Percentiles rank a stretch among this genome's conserved stretches.
Evolutionary conservation across 2,797 vertebrate species (phyloP).

Genomic region (Bovichtus variegatus): DNA sequence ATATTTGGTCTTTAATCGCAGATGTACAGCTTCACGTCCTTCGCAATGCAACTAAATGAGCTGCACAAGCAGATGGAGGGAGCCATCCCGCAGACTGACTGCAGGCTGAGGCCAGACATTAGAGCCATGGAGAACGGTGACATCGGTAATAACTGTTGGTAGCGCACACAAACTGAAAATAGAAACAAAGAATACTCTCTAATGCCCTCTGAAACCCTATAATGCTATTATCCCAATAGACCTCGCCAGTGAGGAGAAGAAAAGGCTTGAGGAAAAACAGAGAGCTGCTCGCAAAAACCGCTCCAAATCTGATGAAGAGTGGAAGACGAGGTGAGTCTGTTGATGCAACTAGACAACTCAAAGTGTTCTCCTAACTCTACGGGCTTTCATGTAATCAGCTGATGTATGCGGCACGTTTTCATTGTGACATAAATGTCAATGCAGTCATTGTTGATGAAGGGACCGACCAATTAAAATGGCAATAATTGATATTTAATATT

Average conservation of each 20-base stretch:
- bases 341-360: neutral
- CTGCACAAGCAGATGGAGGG: constrained; percentile 92
- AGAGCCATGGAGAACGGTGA: constrained; percentile 98
- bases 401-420: neutral
- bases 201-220: neutral
- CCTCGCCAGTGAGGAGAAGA: constrained; percentile 96
- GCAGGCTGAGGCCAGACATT: constrained; percentile 94
- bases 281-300: constrained; percentile 93
- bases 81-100: constrained; percentile 93
- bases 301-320: constrained; percentile 92
- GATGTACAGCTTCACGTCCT: constrained; percentile 98
- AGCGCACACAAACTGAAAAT: neutral
- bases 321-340: constrained; percentile 89
- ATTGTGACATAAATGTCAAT: neutral
- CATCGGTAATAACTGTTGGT: constrained; percentile 86
- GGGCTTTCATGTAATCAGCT: neutral
- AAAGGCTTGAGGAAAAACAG: constrained; percentile 97
- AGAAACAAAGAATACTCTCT: neutral
- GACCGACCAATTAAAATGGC: neutral
- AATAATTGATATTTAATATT: neutral
- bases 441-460: neutral
- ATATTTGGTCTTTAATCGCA: constrained; percentile 60
- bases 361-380: neutral
- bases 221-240: constrained; percentile 78
- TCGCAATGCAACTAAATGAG: constrained; percentile 97